phyloP scores from a whole-genome alignment of 2,113 vertebrate genomes.

The Sphaerodactylus townsendi region DNA sequence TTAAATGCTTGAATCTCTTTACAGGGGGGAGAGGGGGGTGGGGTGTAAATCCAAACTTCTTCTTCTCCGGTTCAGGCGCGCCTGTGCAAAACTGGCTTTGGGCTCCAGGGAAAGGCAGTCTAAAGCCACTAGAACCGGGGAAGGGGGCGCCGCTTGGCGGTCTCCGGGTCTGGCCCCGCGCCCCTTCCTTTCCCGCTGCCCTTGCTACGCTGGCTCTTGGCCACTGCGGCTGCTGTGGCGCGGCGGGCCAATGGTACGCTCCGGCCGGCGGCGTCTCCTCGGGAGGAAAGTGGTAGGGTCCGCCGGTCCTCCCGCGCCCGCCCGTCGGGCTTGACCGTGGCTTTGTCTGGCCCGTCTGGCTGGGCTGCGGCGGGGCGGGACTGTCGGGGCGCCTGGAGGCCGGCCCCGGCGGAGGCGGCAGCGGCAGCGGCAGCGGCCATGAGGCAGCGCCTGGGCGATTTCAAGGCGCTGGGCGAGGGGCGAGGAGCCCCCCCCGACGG shows the following conservation, averaged over 20 bases:
- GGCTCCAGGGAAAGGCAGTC: no score
- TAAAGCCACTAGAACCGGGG: no score
- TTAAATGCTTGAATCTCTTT: no score
- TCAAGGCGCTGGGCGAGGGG: not conserved
- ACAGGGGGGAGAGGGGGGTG: no score
- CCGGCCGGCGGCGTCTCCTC: not conserved
- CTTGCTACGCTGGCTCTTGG: not conserved
- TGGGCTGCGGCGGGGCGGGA: not conserved
- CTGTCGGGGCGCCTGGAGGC: no score
- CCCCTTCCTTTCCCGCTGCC: no score
- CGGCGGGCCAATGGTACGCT: slow-evolving; percentile 7
- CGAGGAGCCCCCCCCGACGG: not conserved
- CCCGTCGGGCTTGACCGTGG: not conserved
- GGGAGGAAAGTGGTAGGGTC: slow-evolving; percentile 1
- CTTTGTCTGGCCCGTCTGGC: not conserved
- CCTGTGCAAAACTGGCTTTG: no score
- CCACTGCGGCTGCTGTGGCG: not conserved
- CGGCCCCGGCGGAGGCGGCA: no score
- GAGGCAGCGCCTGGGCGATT: not conserved
- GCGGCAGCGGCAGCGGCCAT: not conserved
- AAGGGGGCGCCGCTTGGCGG: no score
- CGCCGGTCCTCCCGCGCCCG: not conserved
- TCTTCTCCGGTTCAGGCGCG: no score
- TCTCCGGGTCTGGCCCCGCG: no score
- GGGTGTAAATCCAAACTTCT: no score